phyloP scores from a whole-genome alignment of 2,888 invertebrate genomes.

The Athalia cordata region DNA sequence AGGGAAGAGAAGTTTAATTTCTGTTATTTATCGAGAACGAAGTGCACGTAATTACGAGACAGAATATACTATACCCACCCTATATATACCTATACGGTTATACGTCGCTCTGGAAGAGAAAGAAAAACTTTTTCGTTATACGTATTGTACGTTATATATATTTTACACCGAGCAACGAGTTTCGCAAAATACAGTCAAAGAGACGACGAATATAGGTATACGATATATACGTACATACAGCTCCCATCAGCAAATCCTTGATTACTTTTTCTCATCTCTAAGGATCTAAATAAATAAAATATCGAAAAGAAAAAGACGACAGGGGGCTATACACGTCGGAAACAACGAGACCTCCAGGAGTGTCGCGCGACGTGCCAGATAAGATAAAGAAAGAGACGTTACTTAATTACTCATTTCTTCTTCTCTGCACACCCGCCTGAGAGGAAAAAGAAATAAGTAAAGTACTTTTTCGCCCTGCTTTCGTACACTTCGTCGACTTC shows the following conservation, averaged over 20 bases:
- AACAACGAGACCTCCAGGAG: constrained; percentile 43
- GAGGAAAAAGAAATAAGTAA: constrained; percentile 38
- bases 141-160: no score
- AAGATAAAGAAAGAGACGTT: constrained; percentile 68
- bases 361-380: constrained; percentile 63
- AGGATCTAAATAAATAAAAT: constrained; percentile 73
- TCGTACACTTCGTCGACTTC: constrained; percentile 7
- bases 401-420: constrained; percentile 67
- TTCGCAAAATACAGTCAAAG: neutral
- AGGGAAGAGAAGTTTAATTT: constrained; percentile 31
- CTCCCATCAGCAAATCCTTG: constrained; percentile 72
- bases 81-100: no score
- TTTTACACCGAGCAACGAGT: no score
- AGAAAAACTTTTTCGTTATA: neutral
- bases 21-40: constrained; percentile 35
- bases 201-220: constrained; percentile 51
- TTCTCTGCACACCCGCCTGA: constrained; percentile 24
- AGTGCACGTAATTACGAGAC: constrained; percentile 34
- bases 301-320: constrained; percentile 61
- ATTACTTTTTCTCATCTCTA: constrained; percentile 72
- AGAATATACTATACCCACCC: neutral
- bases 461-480: constrained; percentile 38
- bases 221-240: no score
- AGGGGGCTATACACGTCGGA: constrained; percentile 1
- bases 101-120: neutral